Evolutionary conservation across 2,797 vertebrate genomes (phyloP), one percentile per base, ranked within the genome.

Genomic region (Poecile montanus): DNA sequence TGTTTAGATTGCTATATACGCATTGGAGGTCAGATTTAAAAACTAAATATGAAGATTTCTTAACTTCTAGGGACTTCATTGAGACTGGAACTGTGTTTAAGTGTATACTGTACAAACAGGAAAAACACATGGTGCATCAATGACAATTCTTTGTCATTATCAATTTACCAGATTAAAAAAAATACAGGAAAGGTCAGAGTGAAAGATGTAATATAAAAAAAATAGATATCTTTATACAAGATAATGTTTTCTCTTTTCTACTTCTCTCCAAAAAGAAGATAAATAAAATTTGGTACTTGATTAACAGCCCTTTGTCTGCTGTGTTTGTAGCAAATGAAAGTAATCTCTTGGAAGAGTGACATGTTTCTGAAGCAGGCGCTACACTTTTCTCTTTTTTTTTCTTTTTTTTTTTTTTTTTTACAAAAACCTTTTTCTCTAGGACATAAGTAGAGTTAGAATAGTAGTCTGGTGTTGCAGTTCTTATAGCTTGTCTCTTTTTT

Each of bases 151-250:
- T 21, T 87, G 26, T 71, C 26, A 9, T 66, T 71, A 30, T 30
- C 58, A 80, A 16, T 48, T 60, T 73, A 42, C 3, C 4, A 29
- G 54, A 42, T 32, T 34, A 73, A 76, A 77, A 77, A 29, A 78
- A 60, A 38, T 20, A 51, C 3, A 12, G 30, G 51, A 81, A 67
- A 87, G 26, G n/a, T 70, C 16, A 48, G 12, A 7, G 27, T 61
- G n/a, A 38, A 85, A 93, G 34, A n/a, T 36, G 10, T 1, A 65
- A 4, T 51, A 38, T 30, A 0, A 54, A 0, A 0, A 48, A 88
- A 83, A 23, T 2, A 2, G 40, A 2, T 30, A 16, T 44, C 9
- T 63, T 74, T 79, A 12, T 51, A 53, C 1, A 30, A 40, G 25
- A 16, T 38, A 66, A 50, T 45, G 16, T 18, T 10, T 82, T 80